Percentiles rank a stretch among this genome's conserved stretches.
These are phyloP conservation scores for Drosophila pseudotakahashii DNA, from an alignment of 2,888 invertebrate species.

Conservation along the genomic window DNA sequence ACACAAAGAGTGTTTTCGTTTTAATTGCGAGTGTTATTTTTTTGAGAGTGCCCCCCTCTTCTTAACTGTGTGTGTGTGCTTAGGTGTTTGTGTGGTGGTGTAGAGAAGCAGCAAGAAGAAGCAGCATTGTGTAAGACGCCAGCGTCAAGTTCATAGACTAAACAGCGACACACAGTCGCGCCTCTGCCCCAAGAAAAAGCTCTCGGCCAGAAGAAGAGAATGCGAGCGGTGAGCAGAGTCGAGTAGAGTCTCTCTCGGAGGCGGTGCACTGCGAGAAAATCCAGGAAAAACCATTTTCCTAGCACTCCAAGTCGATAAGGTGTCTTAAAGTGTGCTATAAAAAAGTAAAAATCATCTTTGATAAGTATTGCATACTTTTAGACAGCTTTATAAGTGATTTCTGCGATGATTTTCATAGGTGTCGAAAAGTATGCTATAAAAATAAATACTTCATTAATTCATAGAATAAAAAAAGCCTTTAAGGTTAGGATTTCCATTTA, in stretches of 20 bases:
- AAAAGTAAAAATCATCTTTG: no score
- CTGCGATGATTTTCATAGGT: background rate
- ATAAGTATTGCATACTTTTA: background rate
- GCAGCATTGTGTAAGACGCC: conserved; percentile 35
- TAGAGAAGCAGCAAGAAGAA: conserved; percentile 12
- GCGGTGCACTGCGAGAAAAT: conserved; percentile 5
- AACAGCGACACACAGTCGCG: conserved; percentile 50
- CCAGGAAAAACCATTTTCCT: background rate
- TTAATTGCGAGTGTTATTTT: conserved; percentile 3
- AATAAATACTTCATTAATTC: no score
- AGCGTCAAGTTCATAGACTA: conserved; percentile 58
- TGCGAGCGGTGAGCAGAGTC: background rate
- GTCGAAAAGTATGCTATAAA: no score
- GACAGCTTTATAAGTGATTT: background rate
- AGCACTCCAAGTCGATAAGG: background rate
- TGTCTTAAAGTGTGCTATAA: no score
- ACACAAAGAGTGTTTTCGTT: conserved; percentile 2
- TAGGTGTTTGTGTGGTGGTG: background rate
- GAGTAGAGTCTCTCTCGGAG: conserved; percentile 5
- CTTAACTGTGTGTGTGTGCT: background rate
- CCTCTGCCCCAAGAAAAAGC: conserved; percentile 33
- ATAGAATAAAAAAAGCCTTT: no score
- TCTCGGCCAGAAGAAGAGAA: background rate
- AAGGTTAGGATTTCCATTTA: no score
- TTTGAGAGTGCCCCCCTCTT: conserved; percentile 1